These are phyloP conservation scores for Microchirus variegatus DNA, from an alignment of 2,797 vertebrate species.

Conservation along the genomic window DNA sequence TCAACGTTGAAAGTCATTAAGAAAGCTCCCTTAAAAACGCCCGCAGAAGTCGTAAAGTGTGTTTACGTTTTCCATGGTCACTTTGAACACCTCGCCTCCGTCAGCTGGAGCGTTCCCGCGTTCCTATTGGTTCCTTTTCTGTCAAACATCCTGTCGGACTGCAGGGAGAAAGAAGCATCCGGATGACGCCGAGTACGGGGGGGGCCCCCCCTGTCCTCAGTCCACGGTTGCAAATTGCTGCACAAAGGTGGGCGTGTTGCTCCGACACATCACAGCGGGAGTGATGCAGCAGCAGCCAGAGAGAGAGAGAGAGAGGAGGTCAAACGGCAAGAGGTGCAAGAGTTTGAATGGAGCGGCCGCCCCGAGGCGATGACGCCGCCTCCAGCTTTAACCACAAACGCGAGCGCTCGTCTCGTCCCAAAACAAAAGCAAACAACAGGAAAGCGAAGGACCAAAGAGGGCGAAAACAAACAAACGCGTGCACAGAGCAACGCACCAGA, in stretches of 20 bases:
- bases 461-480: slow-evolving; percentile 70
- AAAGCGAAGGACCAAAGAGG: slow-evolving; percentile 58
- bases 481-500: slow-evolving; percentile 60
- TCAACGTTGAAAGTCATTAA: slow-evolving; percentile 24
- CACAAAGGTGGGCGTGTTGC: slow-evolving; percentile 62
- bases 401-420: slow-evolving; percentile 62
- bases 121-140: slow-evolving; percentile 37
- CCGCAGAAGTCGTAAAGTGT: too few species aligned
- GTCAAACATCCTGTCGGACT: slow-evolving; percentile 59
- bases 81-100: slow-evolving; percentile 25
- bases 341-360: slow-evolving; percentile 59
- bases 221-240: slow-evolving; percentile 29
- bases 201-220: slow-evolving; percentile 26
- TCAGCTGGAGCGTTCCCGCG: slow-evolving; percentile 51
- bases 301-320: slow-evolving; percentile 24
- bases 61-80: slow-evolving; percentile 50
- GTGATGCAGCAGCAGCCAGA: too few species aligned
- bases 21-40: too few species aligned
- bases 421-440: slow-evolving; percentile 71
- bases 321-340: slow-evolving; percentile 42
- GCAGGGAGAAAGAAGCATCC: slow-evolving; percentile 34
- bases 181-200: slow-evolving; percentile 15
- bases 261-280: slow-evolving; percentile 56
- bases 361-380: slow-evolving; percentile 52
- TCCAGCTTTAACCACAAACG: slow-evolving; percentile 68